Evolutionary conservation across 1,140 invertebrate species (phyloP).

Genomic region (Apis mellifera): DNA sequence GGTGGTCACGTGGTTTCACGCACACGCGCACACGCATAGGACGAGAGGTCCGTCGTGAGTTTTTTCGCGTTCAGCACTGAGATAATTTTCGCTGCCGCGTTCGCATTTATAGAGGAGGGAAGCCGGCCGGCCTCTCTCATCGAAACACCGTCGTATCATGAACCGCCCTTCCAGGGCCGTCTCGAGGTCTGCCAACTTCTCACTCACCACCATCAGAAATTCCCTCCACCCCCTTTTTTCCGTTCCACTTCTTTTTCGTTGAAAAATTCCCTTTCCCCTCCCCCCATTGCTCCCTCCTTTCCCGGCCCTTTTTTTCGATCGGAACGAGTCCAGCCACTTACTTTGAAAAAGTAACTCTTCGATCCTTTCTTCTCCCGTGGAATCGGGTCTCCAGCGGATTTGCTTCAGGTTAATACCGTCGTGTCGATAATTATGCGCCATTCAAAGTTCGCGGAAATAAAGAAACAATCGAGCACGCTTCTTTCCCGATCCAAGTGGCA

Average conservation of each 20-base stretch:
- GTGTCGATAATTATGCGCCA: not conserved
- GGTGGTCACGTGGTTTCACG: too few species aligned
- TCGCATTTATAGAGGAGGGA: conserved; percentile 63
- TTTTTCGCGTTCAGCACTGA: conserved; percentile 64
- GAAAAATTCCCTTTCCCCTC: not conserved
- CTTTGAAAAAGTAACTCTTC: too few species aligned
- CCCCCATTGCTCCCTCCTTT: too few species aligned
- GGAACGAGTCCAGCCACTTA: too few species aligned
- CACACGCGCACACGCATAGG: too few species aligned
- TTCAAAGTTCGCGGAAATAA: not conserved
- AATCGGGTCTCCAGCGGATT: too few species aligned
- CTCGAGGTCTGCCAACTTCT: conserved; percentile 42
- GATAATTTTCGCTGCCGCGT: conserved; percentile 63
- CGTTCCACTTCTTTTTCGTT: not conserved
- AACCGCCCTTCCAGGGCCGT: conserved; percentile 44
- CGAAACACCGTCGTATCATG: conserved; percentile 43
- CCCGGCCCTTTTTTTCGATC: too few species aligned
- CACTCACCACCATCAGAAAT: not conserved
- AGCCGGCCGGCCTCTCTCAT: conserved; percentile 26
- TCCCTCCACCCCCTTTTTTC: too few species aligned
- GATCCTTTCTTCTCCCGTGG: too few species aligned
- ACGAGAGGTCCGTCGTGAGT: conserved; percentile 26
- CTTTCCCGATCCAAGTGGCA: too few species aligned
- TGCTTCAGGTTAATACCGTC: too few species aligned
- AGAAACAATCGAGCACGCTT: not conserved